Conservation (phyloP, 1,140 invertebrate species). For the Papilio machaon region DNA sequence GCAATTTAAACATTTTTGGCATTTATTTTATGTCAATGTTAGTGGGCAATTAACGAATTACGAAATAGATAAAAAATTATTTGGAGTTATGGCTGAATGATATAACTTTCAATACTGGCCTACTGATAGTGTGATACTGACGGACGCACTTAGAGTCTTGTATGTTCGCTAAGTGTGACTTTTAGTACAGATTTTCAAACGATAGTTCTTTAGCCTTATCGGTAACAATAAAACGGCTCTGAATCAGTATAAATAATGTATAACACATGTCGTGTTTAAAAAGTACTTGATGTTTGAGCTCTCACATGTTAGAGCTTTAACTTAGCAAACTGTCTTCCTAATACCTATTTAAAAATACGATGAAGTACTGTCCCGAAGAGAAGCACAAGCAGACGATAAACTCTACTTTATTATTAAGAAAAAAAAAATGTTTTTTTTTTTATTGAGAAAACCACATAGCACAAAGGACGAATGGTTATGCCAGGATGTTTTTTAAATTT, state of each 20-base stretch:
- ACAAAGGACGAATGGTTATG: not conserved
- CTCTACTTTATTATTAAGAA: not conserved
- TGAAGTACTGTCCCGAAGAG: not conserved
- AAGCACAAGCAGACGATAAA: not conserved
- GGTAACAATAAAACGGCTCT: not conserved
- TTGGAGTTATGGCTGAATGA: not conserved
- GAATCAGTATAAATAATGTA: no score
- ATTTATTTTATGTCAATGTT: constrained; percentile 39
- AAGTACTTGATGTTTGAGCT: not conserved
- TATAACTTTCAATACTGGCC: constrained; percentile 21
- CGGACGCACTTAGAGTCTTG: not conserved
- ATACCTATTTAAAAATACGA: not conserved
- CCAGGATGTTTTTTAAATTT: not conserved
- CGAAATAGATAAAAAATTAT: not conserved
- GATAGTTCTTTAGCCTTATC: not conserved
- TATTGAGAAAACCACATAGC: constrained; percentile 5
- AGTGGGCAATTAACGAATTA: constrained; percentile 39
- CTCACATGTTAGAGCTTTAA: not conserved
- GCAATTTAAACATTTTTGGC: constrained; percentile 21
- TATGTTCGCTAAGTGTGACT: not conserved
- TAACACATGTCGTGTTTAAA: no score
- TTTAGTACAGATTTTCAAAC: not conserved
- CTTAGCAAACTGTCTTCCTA: not conserved
- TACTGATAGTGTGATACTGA: not conserved
- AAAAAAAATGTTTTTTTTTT: not conserved